These are phyloP conservation scores for Oopsacas minuta DNA, from an alignment of 37 sponge, comb jelly and placozoan genomes.

Conservation along the genomic window DNA sequence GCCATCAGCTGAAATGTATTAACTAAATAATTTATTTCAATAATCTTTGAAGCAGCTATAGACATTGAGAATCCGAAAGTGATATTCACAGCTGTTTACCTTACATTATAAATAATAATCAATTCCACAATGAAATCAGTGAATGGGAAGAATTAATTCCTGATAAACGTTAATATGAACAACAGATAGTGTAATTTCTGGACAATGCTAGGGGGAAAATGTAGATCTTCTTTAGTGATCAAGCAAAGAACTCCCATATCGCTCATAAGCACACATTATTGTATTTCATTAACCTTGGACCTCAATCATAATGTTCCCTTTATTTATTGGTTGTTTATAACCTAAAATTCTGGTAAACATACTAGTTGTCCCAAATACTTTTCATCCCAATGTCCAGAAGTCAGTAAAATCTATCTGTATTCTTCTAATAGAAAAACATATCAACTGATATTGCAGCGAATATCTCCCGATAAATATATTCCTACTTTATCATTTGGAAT, in stretches of 20 bases:
- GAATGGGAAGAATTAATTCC: not conserved
- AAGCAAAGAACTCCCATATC: not conserved
- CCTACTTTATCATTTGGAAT: not conserved
- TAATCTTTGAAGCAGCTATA: too few species aligned
- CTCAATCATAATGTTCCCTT: not conserved
- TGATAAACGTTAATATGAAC: not conserved
- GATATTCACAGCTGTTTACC: not conserved
- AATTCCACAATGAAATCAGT: not conserved
- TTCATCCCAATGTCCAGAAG: too few species aligned
- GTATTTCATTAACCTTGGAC: not conserved
- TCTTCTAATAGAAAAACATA: not conserved
- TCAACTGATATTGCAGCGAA: not conserved
- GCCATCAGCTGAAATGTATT: too few species aligned
- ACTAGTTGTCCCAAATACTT: too few species aligned
- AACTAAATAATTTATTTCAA: too few species aligned
- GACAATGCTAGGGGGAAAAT: not conserved
- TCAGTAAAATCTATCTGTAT: not conserved
- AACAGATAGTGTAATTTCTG: not conserved
- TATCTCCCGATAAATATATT: not conserved
- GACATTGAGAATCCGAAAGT: too few species aligned
- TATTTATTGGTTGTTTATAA: not conserved
- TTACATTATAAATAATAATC: not conserved
- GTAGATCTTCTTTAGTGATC: not conserved
- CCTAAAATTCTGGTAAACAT: not conserved
- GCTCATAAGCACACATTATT: not conserved